These are phyloP conservation scores for Troides aeacus DNA, from an alignment of 2,888 invertebrate species.

Conservation along the genomic window DNA sequence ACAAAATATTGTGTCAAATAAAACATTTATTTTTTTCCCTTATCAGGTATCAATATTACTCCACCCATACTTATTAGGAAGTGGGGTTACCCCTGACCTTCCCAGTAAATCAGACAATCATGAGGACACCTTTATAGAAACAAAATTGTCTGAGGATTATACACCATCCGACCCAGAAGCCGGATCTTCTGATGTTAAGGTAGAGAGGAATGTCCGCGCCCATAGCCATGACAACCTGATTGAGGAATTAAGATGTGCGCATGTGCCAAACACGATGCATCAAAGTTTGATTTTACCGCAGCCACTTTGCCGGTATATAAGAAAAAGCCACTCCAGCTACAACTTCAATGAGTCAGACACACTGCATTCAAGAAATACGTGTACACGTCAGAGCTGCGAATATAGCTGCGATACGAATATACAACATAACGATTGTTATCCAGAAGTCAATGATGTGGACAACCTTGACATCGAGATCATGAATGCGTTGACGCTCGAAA, in stretches of 20 bases:
- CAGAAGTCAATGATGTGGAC: constrained; percentile 66
- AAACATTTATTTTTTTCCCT: not conserved
- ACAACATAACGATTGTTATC: constrained; percentile 68
- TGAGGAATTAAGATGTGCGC: constrained; percentile 29
- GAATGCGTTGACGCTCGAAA: constrained; percentile 62
- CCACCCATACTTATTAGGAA: constrained; percentile 57
- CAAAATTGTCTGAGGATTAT: constrained; percentile 41
- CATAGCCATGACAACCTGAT: constrained; percentile 47
- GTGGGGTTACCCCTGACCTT: constrained; percentile 61
- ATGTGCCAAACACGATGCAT: constrained; percentile 41
- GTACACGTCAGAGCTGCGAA: constrained; percentile 36
- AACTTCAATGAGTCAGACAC: constrained; percentile 43
- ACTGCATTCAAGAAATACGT: constrained; percentile 42
- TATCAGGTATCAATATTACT: constrained; percentile 63
- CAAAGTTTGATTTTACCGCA: constrained; percentile 52
- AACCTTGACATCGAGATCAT: constrained; percentile 64
- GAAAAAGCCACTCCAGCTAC: constrained; percentile 53
- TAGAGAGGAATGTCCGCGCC: constrained; percentile 43
- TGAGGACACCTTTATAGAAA: constrained; percentile 51
- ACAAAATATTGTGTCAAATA: not conserved
- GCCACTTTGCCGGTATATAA: constrained; percentile 44
- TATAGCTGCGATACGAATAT: constrained; percentile 65
- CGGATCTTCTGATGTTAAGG: constrained; percentile 3
- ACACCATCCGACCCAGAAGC: constrained; percentile 9
- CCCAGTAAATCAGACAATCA: constrained; percentile 60